Percentiles rank a stretch among this genome's conserved stretches.
Evolutionary conservation across 2,888 invertebrate genomes (phyloP).

Genomic region (Micoletzkya japonica): DNA sequence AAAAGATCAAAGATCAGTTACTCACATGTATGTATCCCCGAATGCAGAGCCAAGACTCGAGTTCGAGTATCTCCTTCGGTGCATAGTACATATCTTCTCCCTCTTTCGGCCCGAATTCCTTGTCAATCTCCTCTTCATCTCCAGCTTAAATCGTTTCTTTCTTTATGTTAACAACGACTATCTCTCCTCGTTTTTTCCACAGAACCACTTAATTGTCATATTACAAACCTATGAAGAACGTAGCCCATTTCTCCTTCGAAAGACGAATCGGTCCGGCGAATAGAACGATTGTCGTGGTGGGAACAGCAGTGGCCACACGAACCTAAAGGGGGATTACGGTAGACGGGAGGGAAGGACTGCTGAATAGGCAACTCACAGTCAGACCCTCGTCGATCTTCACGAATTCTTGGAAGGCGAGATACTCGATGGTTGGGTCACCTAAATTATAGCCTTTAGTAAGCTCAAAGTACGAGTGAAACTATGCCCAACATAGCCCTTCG

Average conservation of each 20-base stretch:
- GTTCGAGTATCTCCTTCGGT: constrained; percentile 26
- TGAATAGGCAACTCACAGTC: constrained; percentile 38
- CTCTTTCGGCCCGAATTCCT: not conserved
- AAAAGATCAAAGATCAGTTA: not conserved
- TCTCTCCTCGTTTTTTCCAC: too few species aligned
- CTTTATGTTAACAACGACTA: not conserved
- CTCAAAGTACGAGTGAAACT: not conserved
- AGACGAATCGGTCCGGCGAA: constrained; percentile 74
- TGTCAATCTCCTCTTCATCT: not conserved
- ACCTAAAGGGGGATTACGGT: constrained; percentile 71
- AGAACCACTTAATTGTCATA: too few species aligned
- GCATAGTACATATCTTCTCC: not conserved
- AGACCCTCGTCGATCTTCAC: constrained; percentile 51
- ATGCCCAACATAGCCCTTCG: not conserved
- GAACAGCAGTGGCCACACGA: constrained; percentile 79
- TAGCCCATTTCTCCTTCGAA: constrained; percentile 34
- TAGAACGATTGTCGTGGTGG: constrained; percentile 79
- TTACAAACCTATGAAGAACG: constrained; percentile 45
- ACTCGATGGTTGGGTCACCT: constrained; percentile 47
- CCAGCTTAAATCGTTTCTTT: not conserved
- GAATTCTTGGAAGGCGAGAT: constrained; percentile 56
- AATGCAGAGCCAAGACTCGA: constrained; percentile 25
- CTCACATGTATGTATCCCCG: constrained; percentile 21
- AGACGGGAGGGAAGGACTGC: not conserved
- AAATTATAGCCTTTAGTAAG: not conserved